These are phyloP conservation scores for Meiosimyza platycephala DNA, from an alignment of 2,888 invertebrate genomes.

Conservation along the genomic window DNA sequence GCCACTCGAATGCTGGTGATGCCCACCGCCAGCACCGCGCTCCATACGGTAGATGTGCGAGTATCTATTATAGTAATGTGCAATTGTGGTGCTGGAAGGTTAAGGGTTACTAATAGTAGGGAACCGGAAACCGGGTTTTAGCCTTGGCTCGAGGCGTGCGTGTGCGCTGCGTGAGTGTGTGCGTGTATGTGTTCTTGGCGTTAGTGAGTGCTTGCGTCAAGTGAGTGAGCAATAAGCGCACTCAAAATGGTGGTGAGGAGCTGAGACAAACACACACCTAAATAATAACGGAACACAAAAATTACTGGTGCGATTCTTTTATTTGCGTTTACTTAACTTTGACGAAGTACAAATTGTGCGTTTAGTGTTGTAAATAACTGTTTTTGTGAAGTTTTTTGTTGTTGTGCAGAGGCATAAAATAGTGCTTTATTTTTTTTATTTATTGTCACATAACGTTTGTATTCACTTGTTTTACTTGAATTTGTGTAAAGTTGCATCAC, in stretches of 20 bases:
- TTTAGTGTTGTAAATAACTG: constrained; percentile 25
- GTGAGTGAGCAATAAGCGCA: constrained; percentile 7
- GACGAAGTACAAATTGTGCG: background rate
- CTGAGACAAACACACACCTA: constrained; percentile 17
- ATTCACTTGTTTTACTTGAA: constrained; percentile 22
- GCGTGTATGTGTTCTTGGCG: background rate
- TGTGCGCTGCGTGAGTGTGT: constrained; percentile 25
- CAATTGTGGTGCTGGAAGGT: constrained; percentile 64
- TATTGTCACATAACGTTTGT: constrained; percentile 34
- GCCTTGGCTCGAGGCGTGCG: constrained; percentile 3
- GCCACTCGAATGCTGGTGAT: constrained; percentile 36
- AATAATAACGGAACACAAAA: background rate
- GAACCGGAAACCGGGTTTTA: constrained; percentile 37
- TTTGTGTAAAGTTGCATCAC: constrained; percentile 12
- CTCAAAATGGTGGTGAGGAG: background rate
- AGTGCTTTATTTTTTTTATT: constrained; percentile 1
- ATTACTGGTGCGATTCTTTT: background rate
- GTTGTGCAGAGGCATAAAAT: constrained; percentile 8
- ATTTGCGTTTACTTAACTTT: too few species aligned
- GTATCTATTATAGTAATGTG: constrained; percentile 66
- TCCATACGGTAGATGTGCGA: constrained; percentile 66
- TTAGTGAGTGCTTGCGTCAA: constrained; percentile 8
- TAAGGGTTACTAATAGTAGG: constrained; percentile 48
- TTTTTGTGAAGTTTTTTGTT: constrained; percentile 18
- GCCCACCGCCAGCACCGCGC: constrained; percentile 66